These are phyloP conservation scores for Oreochromis tanganicae DNA, from an alignment of 2,113 vertebrate genomes.

Conservation along the genomic window DNA sequence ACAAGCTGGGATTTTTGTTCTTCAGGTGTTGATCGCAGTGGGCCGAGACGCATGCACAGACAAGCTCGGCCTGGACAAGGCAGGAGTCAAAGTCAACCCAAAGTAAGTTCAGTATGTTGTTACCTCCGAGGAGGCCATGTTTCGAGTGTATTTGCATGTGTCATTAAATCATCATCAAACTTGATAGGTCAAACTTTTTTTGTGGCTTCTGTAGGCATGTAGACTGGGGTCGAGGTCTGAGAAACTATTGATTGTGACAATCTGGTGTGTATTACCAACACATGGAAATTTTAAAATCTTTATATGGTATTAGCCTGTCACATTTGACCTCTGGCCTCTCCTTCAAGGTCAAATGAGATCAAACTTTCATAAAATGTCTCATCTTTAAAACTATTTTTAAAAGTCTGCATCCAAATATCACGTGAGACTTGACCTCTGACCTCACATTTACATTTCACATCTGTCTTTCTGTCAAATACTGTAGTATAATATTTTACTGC, in stretches of 20 bases:
- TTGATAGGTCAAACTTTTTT: fast-evolving
- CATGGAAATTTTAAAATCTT: neutral
- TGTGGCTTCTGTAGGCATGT: neutral
- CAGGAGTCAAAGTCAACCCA: slow-evolving; percentile 83
- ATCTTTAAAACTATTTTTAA: neutral
- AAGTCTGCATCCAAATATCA: neutral
- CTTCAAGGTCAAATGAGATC: neutral
- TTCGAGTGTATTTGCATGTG: fast-evolving
- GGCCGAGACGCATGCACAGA: slow-evolving; percentile 90
- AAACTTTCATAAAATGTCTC: fast-evolving
- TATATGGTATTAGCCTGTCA: neutral
- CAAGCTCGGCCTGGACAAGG: slow-evolving; percentile 85
- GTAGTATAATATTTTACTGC: neutral
- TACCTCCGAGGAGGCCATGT: neutral
- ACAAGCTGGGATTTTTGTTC: fast-evolving
- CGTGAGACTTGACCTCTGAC: neutral
- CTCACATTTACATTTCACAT: neutral
- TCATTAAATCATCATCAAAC: neutral
- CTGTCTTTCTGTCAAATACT: neutral
- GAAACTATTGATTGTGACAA: fast-evolving
- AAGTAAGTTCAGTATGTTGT: slow-evolving; percentile 73
- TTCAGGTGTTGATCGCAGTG: slow-evolving; percentile 87
- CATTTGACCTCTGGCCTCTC: neutral
- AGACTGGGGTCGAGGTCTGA: neutral
- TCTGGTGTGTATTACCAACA: neutral